These are phyloP conservation scores for Aphis gossypii DNA, from an alignment of 1,140 invertebrate genomes.

Conservation along the genomic window DNA sequence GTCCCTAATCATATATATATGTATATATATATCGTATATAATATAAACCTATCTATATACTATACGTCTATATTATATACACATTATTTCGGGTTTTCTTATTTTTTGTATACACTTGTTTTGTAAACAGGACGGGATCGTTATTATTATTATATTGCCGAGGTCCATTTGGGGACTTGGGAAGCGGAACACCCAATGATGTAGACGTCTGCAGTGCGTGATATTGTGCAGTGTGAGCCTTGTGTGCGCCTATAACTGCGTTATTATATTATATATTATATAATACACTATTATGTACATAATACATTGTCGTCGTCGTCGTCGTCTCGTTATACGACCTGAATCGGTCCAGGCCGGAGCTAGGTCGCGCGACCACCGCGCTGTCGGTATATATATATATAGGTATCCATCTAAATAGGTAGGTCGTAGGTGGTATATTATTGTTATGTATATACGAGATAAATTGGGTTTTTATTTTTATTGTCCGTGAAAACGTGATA, in stretches of 20 bases:
- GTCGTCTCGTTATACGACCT: background rate
- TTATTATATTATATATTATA: slow-evolving; percentile 13
- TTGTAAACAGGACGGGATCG: background rate
- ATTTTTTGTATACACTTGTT: slow-evolving; percentile 13
- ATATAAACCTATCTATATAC: background rate
- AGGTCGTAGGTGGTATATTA: background rate
- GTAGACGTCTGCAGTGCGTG: background rate
- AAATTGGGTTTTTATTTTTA: slow-evolving; percentile 25
- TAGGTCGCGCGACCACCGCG: background rate
- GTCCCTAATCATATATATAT: background rate
- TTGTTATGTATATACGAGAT: background rate
- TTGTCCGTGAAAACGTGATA: slow-evolving; percentile 46
- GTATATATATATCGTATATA: background rate
- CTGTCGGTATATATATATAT: background rate
- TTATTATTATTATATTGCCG: background rate
- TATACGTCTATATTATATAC: background rate
- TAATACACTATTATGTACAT: background rate
- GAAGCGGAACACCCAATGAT: background rate
- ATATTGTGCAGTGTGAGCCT: background rate
- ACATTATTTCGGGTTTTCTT: background rate
- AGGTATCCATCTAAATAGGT: background rate
- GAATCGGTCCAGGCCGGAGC: background rate
- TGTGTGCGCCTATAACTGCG: background rate
- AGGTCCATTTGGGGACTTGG: background rate
- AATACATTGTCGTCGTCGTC: background rate